Conservation (phyloP, 2,113 vertebrate genomes). For the Mesitornis unicolor region DNA sequence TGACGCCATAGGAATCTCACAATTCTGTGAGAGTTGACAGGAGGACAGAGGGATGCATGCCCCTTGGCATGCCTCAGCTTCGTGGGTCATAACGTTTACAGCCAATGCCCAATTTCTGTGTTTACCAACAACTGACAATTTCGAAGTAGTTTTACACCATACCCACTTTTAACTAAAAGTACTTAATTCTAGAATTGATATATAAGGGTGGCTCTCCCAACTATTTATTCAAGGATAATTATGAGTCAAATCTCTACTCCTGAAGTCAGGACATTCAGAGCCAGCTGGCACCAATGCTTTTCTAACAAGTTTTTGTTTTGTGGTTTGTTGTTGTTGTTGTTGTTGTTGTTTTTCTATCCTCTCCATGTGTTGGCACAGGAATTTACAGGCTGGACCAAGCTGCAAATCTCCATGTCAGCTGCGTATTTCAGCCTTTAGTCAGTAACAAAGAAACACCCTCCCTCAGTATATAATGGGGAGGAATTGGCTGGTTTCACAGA, state of each 20-base stretch:
- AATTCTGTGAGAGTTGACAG: rapidly evolving
- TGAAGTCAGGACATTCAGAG: neutral
- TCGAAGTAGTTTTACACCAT: rapidly evolving
- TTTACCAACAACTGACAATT: too few relatives aligned
- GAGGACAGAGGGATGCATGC: rapidly evolving
- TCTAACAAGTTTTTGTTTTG: neutral
- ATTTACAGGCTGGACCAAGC: neutral
- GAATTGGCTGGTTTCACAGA: neutral
- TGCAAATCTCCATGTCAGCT: neutral
- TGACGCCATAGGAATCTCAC: too few relatives aligned
- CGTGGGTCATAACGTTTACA: too few relatives aligned
- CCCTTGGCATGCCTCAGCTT: too few relatives aligned
- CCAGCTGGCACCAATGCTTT: neutral
- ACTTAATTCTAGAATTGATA: neutral
- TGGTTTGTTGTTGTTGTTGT: neutral
- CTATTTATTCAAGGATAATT: neutral
- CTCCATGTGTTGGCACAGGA: neutral
- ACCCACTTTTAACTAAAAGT: too few relatives aligned
- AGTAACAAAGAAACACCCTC: neutral
- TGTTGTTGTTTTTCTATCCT: neutral
- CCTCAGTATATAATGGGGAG: neutral
- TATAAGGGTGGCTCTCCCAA: rapidly evolving
- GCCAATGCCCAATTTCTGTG: neutral
- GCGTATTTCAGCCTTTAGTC: neutral
- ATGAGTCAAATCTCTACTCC: neutral